phyloP scores from a whole-genome alignment of 2,888 invertebrate species.

The Trichogramma evanescens region DNA sequence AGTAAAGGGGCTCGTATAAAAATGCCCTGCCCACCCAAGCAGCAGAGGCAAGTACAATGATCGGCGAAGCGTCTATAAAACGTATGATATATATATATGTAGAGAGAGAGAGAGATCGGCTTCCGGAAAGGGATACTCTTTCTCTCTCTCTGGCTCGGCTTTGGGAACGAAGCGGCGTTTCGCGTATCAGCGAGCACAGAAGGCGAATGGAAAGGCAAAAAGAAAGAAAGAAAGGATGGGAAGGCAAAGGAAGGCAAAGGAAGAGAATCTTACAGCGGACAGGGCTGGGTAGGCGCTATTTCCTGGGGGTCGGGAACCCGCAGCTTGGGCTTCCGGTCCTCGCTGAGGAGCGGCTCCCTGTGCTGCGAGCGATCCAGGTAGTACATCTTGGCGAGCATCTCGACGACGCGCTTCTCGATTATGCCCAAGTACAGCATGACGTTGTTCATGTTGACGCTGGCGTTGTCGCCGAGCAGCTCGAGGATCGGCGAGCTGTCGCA shows the following conservation, averaged over 20 bases:
- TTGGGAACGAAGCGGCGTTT: too few species aligned
- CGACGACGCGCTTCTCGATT: conserved; percentile 67
- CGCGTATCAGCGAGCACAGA: too few species aligned
- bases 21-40: too few species aligned
- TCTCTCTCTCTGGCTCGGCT: too few species aligned
- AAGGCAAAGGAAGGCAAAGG: not conserved
- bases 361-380: conserved; percentile 41
- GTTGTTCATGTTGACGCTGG: conserved; percentile 68
- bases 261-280: conserved; percentile 46
- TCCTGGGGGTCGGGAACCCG: conserved; percentile 39
- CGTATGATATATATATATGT: too few species aligned
- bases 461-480: conserved; percentile 63
- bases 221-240: not conserved
- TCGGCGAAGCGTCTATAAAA: too few species aligned
- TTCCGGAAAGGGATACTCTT: too few species aligned
- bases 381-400: conserved; percentile 56
- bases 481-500: conserved; percentile 69
- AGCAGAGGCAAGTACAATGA: too few species aligned
- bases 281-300: conserved; percentile 49
- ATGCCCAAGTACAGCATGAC: conserved; percentile 75
- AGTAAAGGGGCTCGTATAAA: too few species aligned
- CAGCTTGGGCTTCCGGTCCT: conserved; percentile 39
- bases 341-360: conserved; percentile 37
- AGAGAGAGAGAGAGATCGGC: too few species aligned
- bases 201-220: too few species aligned